Base-by-base conservation (phyloP, 2,888 invertebrate genomes). In the Parnassius smintheus region DNA sequence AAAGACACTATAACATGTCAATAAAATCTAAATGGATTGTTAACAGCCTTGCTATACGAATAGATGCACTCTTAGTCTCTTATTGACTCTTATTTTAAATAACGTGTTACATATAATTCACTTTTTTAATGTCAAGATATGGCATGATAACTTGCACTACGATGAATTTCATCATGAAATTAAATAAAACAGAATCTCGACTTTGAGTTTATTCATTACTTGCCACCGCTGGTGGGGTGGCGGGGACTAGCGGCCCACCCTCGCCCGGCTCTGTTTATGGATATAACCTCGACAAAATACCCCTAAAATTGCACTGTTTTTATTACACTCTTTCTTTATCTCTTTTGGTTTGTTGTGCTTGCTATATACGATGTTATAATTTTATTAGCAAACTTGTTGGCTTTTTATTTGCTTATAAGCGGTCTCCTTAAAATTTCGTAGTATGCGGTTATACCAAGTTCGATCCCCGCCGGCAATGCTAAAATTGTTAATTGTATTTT, bases 241-340 rank as follows among this genome's bases (percentile, higher is more conserved):
- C 53, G 63, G 53, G 63, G 66, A 66, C 51, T 62, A 59, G 49
- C 75, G 77, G 49, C 73, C 80, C 81, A 80, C 64, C 64, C 64
- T 53, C 69, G 67, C 75, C 71, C 82, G 82, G 81, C 85, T 86
- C 85, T 82, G 82, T 90, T 91, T 91, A 91, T 91, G 85, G 88
- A 88, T 90, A 91, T 91, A 91, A 91, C 91, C 91, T 89, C 91
- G 88, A 91, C 91, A 91, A 90, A 91, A 91, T 91, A 88, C 89
- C 89, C 91, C 89, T 91, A 90, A 91, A 91, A 91, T 91, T 91
- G 91, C 89, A 91, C 85, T 91, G 91, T 90, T 91, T 91, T 91
- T 91, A 91, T 91, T 90, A 88, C 87, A 83, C 86, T 88, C 84
- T 82, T 85, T 85, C 89, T 90, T 90, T 91, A 91, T 91, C 87